Evolutionary conservation across 2,888 invertebrate genomes (phyloP), one percentile per base, ranked within the genome.

Genomic region (Eupithecia dodoneata): DNA sequence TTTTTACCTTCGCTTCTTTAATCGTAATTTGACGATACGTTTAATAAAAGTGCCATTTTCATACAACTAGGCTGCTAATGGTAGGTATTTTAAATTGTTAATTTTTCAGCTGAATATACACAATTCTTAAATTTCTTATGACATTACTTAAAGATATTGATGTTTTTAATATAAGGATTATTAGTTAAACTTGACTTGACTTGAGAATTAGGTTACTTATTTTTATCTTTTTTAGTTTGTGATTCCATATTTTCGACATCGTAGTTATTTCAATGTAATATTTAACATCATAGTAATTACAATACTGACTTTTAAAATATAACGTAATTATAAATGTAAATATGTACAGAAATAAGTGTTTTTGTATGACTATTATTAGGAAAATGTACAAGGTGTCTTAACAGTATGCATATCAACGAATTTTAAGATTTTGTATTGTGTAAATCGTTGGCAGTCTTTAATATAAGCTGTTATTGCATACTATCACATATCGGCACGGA

Each of bases 371-470:
- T 89, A 91, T 89, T 87, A 84, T 87, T 91, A 91, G 90, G 91
- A 79, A 87, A 92, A 90, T 92, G 88, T 94, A 93, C 94, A 94
- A 93, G 93, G 94, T 94, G 94, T 94, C 94, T 94, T 94, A 94
- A 89, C 91, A 93, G 92, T 93, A 94, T 94, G 94, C 94, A 94
- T 94, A 94, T 94, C 94, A 94, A 94, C 94, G 93, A 94, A 93
- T 90, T 90, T 90, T 93, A 92, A 90, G 88, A 89, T 86, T 80
- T 80, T 78, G 72, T 81, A 72, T 78, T 78, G 63, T 82, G 76
- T 81, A 80, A 76, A 79, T 77, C 80, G 79, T 82, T 82, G 81
- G 79, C 78, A 74, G 74, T 80, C 75, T 49, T 75, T 78, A 77
- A 76, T 77, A 76, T 79, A 80, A 71, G 77, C 76, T 83, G 75